Conservation (phyloP, 2,888 invertebrate genomes). For the Gymnosoma rotundatum region DNA sequence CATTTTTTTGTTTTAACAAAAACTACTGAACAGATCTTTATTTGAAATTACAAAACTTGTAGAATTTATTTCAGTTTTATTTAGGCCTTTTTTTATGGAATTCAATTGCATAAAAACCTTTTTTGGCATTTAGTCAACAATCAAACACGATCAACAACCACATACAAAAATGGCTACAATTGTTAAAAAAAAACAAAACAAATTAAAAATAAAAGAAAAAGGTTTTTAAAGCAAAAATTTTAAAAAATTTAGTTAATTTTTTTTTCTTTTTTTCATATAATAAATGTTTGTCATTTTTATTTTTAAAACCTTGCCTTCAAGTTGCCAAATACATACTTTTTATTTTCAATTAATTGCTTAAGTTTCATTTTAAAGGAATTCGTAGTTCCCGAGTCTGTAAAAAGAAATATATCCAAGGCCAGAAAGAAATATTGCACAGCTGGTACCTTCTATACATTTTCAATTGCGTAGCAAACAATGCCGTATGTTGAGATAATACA, state of each 20-base stretch:
- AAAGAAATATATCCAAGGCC: not conserved
- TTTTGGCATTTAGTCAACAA: constrained; percentile 49
- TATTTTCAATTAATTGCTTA: too few relatives aligned
- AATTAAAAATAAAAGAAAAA: constrained; percentile 1
- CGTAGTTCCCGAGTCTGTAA: too few relatives aligned
- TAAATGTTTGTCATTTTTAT: too few relatives aligned
- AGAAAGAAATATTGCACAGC: not conserved
- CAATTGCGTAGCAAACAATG: too few relatives aligned
- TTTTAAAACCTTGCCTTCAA: too few relatives aligned
- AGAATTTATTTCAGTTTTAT: not conserved
- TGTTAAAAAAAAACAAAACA: constrained; percentile 12
- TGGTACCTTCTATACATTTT: too few relatives aligned
- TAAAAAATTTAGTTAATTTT: not conserved
- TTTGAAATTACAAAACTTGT: not conserved
- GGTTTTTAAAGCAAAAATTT: constrained; percentile 3
- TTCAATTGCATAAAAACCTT: constrained; percentile 1
- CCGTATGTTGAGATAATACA: too few relatives aligned
- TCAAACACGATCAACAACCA: constrained; percentile 70
- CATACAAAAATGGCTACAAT: constrained; percentile 43
- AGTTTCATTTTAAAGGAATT: too few relatives aligned
- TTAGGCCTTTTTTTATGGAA: not conserved
- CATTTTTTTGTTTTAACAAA: not conserved
- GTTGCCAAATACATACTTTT: too few relatives aligned
- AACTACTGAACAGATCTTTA: constrained; percentile 59
- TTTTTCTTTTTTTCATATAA: not conserved